Evolutionary conservation across 1,140 invertebrate genomes (phyloP), one percentile per base, ranked within the genome.

Genomic region (Drosophila quadrilineata): DNA sequence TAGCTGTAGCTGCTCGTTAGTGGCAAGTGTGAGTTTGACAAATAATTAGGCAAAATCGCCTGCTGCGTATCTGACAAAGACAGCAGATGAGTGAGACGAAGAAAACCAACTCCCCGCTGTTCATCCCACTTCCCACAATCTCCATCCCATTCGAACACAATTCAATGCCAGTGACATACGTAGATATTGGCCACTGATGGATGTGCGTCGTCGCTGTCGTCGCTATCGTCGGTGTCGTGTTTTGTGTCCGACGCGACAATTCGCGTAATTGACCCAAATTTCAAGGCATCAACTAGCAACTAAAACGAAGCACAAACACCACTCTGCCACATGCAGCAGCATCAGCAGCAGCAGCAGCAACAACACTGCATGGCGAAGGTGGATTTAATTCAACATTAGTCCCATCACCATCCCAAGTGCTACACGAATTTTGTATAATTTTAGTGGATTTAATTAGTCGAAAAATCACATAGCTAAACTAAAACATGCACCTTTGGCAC

Each of bases 241-340:
- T 45, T 52, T 60, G 60, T 73, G 50, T 76, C 64, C 56, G 71
- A 65, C 71, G 80, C 80, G 80, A 86, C 80, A 69, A 86, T 75
- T 86, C 80, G 80, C 80, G 87, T 86, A 86, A 87, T 86, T 86
- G 80, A 86, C 80, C 80, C 58, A 87, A 77, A 86, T 86, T 80
- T 73, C 35, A 63, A 65, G 74, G 59, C 72, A 52, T 59, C 68
- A 59, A 28, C n/a, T n/a, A n/a, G n/a, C 45, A 48, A 24, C 60
- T 41, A 29, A 43, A 56, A 31, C 33, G 21, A 21, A 41, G 17
- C 36, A 17, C 12, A 28, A n/a, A 43, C 19, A 16, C 10, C 19
- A 40, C 22, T 35, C 22, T 6, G 38, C n/a, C n/a, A n/a, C n/a
- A 1, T 33, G 38, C 14, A 14, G 22, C n/a, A n/a, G n/a, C n/a